Conservation (phyloP, 1,140 invertebrate species). For the Drosophila pallidifrons region DNA sequence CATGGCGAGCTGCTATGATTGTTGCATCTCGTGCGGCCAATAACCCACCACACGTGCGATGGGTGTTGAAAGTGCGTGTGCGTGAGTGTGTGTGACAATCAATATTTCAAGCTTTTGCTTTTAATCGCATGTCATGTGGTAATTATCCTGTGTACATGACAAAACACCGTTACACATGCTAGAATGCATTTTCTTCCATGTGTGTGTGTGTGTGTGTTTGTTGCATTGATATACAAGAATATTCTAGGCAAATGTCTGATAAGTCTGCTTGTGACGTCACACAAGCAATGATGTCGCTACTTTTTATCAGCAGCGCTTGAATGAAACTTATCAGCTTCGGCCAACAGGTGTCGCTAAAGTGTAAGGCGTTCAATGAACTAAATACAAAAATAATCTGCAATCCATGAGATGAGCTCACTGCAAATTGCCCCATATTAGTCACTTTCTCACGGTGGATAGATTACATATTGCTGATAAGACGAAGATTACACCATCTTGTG, state of each 20-base stretch:
- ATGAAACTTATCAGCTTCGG: slow-evolving; percentile 18
- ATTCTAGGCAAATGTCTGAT: slow-evolving; percentile 4
- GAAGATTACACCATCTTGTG: slow-evolving; percentile 10
- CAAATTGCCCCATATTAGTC: slow-evolving; percentile 16
- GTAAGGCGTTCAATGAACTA: slow-evolving; percentile 40
- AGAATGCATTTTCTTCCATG: neutral
- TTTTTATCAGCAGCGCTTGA: slow-evolving; percentile 24
- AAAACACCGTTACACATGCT: slow-evolving; percentile 6
- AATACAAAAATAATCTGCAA: slow-evolving; percentile 8
- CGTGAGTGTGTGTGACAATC: slow-evolving; percentile 19
- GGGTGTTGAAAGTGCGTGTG: slow-evolving; percentile 7
- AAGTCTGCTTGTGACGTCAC: slow-evolving; percentile 21
- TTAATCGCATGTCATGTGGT: slow-evolving; percentile 28
- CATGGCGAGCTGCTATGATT: slow-evolving; percentile 35
- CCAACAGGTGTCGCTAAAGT: slow-evolving; percentile 28
- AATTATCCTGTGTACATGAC: slow-evolving; percentile 39
- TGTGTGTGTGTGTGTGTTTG: neutral
- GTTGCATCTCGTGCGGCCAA: slow-evolving; percentile 62
- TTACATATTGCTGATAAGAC: slow-evolving; percentile 6
- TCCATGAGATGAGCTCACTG: slow-evolving; percentile 36
- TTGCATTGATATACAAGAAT: slow-evolving; percentile 9
- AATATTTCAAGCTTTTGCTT: slow-evolving; percentile 31
- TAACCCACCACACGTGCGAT: slow-evolving; percentile 50
- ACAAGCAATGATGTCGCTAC: neutral
- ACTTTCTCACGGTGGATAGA: slow-evolving; percentile 30